Conservation (phyloP, 1,140 invertebrate genomes). For the Zaprionus tsacasi region DNA sequence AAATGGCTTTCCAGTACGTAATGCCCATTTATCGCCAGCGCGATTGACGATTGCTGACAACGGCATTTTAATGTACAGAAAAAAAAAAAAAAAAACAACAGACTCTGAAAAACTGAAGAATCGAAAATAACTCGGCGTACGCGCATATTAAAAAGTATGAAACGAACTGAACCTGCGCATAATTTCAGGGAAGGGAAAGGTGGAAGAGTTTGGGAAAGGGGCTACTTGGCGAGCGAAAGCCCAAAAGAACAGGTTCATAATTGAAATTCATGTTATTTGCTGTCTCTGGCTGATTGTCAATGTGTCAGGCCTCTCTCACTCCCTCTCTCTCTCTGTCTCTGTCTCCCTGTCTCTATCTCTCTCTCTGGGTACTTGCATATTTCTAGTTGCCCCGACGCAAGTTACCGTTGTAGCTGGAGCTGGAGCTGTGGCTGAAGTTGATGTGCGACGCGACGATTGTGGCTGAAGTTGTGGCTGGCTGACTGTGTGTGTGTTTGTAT, state of each 20-base stretch:
- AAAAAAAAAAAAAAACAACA: constrained; percentile 39
- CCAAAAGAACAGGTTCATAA: constrained; percentile 81
- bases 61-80: constrained; percentile 69
- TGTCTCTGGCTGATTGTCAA: constrained; percentile 51
- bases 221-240: constrained; percentile 56
- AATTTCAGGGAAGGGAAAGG: constrained; percentile 49
- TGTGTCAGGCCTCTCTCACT: constrained; percentile 42
- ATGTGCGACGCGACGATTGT: neutral
- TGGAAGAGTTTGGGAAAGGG: constrained; percentile 7
- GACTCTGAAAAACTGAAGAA: constrained; percentile 35
- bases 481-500: too few relatives aligned
- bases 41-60: constrained; percentile 59
- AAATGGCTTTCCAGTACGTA: constrained; percentile 60
- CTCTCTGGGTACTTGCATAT: constrained; percentile 33
- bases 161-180: constrained; percentile 56
- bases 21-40: constrained; percentile 67
- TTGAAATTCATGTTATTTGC: constrained; percentile 75
- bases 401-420: constrained; percentile 46
- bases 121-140: constrained; percentile 75
- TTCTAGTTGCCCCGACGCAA: constrained; percentile 32
- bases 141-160: constrained; percentile 44
- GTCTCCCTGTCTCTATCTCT: neutral
- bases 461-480: neutral
- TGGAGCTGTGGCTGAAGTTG: constrained; percentile 6
- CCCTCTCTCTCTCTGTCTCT: neutral